Evolutionary conservation across 2,797 vertebrate genomes (phyloP), one percentile per base, ranked within the genome.

Genomic region (Crypturellus tataupa): DNA sequence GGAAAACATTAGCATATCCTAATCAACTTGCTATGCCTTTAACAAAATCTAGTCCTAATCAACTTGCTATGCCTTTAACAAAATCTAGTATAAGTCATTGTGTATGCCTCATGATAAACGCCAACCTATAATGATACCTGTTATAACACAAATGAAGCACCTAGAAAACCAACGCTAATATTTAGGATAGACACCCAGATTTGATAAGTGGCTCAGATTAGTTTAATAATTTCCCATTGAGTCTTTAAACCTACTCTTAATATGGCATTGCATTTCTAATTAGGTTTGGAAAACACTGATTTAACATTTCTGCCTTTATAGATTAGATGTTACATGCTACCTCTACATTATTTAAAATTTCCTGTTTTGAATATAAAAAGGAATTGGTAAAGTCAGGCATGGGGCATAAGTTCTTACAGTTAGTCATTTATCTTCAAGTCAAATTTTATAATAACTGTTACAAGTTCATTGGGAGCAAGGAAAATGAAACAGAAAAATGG

Each of bases 401-500:
- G 46, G 8, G 16, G 21, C 60, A 80, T 83, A 85, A 75, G 46
- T 80, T 90, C 75, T 94, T 68, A 60, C 72, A 90, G 88, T 59
- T 14, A 93, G 75, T 49, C 78, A 91, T 94, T 95, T 62, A 89
- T 94, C 65, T 94, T 75, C 70, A 71, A 85, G 78, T 90, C 94
- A 90, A 68, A 15, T 91, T 93, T 96, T 88, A 63, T 80, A 82
- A 82, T 49, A 95, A 91, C 47, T 72, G 24, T 56, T 88, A 71
- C 35, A 39, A 49, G 49, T 87, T 56, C 79, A n/a, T 35, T 79
- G 20, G 69, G 35, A 13, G 29, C 8, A 55, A 95, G 81, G 90
- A 96, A 97, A 96, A 91, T 44, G 2, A 93, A 93, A 92, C 59
- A 49, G 59, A 90, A 96, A 95, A 96, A 53, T 14, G 31, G 65